Percentiles rank a stretch among this genome's conserved stretches.
These are phyloP conservation scores for Amyelois transitella DNA, from an alignment of 1,140 invertebrate species.

Conservation along the genomic window DNA sequence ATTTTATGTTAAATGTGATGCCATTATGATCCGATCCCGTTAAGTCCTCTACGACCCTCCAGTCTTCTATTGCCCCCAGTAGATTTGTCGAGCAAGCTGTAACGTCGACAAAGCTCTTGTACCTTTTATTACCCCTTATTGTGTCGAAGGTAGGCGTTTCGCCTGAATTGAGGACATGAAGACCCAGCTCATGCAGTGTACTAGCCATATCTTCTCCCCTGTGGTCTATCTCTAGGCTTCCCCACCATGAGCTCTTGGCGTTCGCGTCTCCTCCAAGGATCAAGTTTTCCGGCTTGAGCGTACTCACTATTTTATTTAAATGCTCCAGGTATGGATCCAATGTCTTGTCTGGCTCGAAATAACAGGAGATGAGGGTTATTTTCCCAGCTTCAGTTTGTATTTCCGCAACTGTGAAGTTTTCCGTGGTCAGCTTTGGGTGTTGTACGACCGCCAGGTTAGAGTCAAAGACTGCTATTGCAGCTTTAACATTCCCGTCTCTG, in stretches of 20 bases:
- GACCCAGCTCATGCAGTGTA: slow-evolving; percentile 8
- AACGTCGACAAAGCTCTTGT: no score
- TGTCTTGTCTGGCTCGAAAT: not conserved
- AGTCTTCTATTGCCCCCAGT: no score
- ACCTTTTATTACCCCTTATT: no score
- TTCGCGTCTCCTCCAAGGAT: slow-evolving; percentile 22
- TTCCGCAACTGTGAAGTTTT: slow-evolving; percentile 5
- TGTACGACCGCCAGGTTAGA: no score
- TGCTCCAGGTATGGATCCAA: not conserved
- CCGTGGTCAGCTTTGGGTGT: no score
- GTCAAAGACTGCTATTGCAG: no score
- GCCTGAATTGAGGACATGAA: slow-evolving; percentile 18
- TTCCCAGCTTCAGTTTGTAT: not conserved
- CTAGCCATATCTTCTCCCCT: slow-evolving; percentile 8
- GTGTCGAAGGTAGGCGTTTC: slow-evolving; percentile 18
- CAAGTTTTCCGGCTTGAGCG: not conserved
- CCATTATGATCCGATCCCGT: no score
- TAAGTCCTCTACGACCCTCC: no score
- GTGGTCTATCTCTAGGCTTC: slow-evolving; percentile 1
- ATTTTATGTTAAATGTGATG: no score
- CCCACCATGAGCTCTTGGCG: slow-evolving; percentile 25
- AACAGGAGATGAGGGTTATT: not conserved
- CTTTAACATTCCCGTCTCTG: no score
- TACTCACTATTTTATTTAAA: not conserved
- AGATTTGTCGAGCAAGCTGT: no score